Percentiles rank a stretch among this genome's conserved stretches.
phyloP scores from a whole-genome alignment of 2,113 vertebrate species.

The Catharus minimus region DNA sequence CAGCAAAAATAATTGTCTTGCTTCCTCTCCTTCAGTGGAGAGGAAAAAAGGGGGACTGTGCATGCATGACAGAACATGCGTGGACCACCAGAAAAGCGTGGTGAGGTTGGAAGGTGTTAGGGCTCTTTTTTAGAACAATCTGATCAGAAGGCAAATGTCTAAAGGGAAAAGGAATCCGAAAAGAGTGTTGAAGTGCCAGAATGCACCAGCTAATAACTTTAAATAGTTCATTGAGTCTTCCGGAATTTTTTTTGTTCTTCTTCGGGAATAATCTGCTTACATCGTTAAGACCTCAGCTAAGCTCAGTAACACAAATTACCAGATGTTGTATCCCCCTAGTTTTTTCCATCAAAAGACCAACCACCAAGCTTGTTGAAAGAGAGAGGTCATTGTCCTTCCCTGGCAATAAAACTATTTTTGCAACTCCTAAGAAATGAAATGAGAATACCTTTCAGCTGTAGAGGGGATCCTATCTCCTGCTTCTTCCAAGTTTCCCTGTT shows the following conservation, averaged over 20 bases:
- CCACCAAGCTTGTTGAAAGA: slow-evolving; percentile 85
- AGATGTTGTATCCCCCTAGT: slow-evolving; percentile 89
- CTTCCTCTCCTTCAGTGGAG: slow-evolving; percentile 45
- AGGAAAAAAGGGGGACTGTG: slow-evolving; percentile 10
- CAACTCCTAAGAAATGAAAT: slow-evolving; percentile 88
- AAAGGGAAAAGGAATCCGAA: slow-evolving; percentile 73
- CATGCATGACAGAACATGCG: slow-evolving; percentile 65
- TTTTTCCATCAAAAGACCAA: slow-evolving; percentile 84
- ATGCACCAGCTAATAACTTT: slow-evolving; percentile 81
- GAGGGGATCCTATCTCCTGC: slow-evolving; percentile 78
- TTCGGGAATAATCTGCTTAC: slow-evolving; percentile 96
- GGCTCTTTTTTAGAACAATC: slow-evolving; percentile 73
- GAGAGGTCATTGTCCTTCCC: slow-evolving; percentile 80
- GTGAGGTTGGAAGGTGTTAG: slow-evolving; percentile 62
- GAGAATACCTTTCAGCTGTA: slow-evolving; percentile 82
- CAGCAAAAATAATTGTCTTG: slow-evolving; percentile 80
- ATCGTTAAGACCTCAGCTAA: slow-evolving; percentile 92
- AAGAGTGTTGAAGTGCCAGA: slow-evolving; percentile 75
- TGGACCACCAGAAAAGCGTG: slow-evolving; percentile 75
- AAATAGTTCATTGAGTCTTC: slow-evolving; percentile 85
- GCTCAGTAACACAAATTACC: slow-evolving; percentile 95
- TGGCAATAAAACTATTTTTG: slow-evolving; percentile 90
- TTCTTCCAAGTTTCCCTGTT: slow-evolving; percentile 75
- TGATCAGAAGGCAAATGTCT: slow-evolving; percentile 73
- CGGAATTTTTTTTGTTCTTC: slow-evolving; percentile 83